Conservation (phyloP, 2,888 invertebrate species). For the Alloplasta piceator region DNA sequence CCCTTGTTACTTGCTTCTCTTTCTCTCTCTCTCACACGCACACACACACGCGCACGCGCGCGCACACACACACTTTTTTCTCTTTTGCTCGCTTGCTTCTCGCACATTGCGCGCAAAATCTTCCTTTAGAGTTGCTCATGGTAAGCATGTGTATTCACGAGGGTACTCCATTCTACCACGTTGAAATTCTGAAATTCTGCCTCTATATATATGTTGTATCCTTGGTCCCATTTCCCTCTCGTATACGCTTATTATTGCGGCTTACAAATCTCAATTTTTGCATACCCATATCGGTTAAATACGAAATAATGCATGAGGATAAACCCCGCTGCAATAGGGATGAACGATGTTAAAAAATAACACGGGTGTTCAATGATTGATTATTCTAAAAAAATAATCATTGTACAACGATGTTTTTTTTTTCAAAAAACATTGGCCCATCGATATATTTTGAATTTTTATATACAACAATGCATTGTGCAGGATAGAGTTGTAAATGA, state of each 20-base stretch:
- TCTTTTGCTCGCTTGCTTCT: conserved; percentile 13
- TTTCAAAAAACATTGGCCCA: too few species aligned
- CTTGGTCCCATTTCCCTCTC: conserved; percentile 53
- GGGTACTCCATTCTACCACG: conserved; percentile 45
- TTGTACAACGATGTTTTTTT: too few species aligned
- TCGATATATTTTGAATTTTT: too few species aligned
- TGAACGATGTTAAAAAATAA: too few species aligned
- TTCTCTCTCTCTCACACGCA: not conserved
- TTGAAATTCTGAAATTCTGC: conserved; percentile 61
- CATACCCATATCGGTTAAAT: conserved; percentile 80
- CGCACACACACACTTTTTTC: not conserved
- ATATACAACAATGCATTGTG: too few species aligned
- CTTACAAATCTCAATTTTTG: conserved; percentile 78
- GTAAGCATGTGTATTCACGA: conserved; percentile 22
- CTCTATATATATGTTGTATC: conserved; percentile 36
- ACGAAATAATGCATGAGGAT: conserved; percentile 80
- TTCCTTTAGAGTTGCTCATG: conserved; percentile 18
- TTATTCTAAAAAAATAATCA: too few species aligned
- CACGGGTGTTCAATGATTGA: too few species aligned
- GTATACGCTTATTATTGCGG: conserved; percentile 78
- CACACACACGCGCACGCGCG: too few species aligned
- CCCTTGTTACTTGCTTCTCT: conserved; percentile 6
- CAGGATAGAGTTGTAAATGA: too few species aligned
- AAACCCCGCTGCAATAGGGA: too few species aligned
- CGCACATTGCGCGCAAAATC: conserved; percentile 19